Conservation (phyloP, 2,113 vertebrate species). For the Sinocyclocheilus anshuiensis region DNA sequence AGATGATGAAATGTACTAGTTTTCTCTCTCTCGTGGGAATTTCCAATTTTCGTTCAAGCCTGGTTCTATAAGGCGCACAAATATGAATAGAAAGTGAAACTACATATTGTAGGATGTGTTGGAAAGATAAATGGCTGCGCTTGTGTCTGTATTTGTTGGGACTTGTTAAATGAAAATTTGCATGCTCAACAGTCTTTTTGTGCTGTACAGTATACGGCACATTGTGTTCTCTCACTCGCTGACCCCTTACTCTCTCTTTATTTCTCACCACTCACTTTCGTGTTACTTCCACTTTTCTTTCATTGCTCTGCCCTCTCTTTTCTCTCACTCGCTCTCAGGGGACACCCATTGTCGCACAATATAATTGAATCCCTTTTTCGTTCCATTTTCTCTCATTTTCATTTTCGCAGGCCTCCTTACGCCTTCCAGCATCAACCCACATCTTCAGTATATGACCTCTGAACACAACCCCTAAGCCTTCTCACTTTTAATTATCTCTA, state of each 20-base stretch:
- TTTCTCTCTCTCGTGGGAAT: conserved; percentile 27
- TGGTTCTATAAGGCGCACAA: not conserved
- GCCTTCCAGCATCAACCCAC: conserved; percentile 67
- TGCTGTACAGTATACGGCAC: conserved; percentile 8
- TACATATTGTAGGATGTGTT: not conserved
- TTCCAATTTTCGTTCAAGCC: not conserved
- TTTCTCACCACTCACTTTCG: not conserved
- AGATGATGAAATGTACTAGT: conserved; percentile 37
- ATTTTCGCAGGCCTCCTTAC: conserved; percentile 50
- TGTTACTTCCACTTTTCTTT: conserved; percentile 37
- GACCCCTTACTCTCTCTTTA: not conserved
- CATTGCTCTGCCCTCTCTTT: not conserved
- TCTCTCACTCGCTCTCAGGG: conserved; percentile 26
- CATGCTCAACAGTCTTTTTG: conserved; percentile 31
- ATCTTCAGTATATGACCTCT: conserved; percentile 55
- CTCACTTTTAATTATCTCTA: conserved; percentile 30
- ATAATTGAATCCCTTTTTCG: conserved; percentile 74
- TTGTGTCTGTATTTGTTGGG: conserved; percentile 23
- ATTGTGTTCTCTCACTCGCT: conserved; percentile 26
- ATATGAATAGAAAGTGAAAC: conserved; percentile 14
- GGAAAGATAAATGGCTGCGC: not conserved
- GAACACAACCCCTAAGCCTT: conserved; percentile 33
- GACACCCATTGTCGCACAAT: conserved; percentile 52
- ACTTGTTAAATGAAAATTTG: conserved; percentile 36
- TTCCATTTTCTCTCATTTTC: conserved; percentile 71